These are phyloP conservation scores for Ophioninae sp. DNA, from an alignment of 2,888 invertebrate species.

Conservation along the genomic window DNA sequence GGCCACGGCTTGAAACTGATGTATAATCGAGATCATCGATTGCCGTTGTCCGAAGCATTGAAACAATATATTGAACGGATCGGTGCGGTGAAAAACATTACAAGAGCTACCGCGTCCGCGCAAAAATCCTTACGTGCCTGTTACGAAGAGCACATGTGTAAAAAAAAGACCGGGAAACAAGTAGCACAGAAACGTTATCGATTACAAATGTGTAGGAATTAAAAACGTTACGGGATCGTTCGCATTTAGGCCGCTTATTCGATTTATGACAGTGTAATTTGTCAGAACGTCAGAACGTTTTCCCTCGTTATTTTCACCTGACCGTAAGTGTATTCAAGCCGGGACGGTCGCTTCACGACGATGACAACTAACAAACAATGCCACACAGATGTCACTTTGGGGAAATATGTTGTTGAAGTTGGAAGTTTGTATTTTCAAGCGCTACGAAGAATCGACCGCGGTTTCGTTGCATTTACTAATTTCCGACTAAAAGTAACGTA, in stretches of 20 bases:
- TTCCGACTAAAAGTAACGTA: background rate
- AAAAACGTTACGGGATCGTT: constrained; percentile 47
- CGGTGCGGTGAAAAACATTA: constrained; percentile 36
- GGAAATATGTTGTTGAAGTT: constrained; percentile 38
- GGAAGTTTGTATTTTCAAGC: constrained; percentile 23
- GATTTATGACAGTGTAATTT: constrained; percentile 34
- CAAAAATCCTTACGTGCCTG: constrained; percentile 26
- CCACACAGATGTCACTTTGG: constrained; percentile 31
- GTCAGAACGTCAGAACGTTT: background rate
- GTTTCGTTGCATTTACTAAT: constrained; percentile 38
- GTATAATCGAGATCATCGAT: constrained; percentile 1
- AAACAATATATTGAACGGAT: constrained; percentile 14
- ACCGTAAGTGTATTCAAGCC: constrained; percentile 24
- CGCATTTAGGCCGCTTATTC: constrained; percentile 45
- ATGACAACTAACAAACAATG: constrained; percentile 1
- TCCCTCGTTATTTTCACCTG: background rate
- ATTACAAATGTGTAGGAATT: constrained; percentile 45
- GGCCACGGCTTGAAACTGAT: constrained; percentile 55
- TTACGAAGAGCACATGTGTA: constrained; percentile 38
- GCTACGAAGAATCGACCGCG: constrained; percentile 40
- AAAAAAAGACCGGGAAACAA: constrained; percentile 23
- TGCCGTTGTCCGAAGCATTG: constrained; percentile 37
- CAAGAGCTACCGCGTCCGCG: constrained; percentile 42
- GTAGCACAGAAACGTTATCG: constrained; percentile 26
- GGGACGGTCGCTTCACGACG: background rate